Evolutionary conservation across 2,113 vertebrate genomes (phyloP).

Genomic region (Corythoichthys haematopterus): DNA sequence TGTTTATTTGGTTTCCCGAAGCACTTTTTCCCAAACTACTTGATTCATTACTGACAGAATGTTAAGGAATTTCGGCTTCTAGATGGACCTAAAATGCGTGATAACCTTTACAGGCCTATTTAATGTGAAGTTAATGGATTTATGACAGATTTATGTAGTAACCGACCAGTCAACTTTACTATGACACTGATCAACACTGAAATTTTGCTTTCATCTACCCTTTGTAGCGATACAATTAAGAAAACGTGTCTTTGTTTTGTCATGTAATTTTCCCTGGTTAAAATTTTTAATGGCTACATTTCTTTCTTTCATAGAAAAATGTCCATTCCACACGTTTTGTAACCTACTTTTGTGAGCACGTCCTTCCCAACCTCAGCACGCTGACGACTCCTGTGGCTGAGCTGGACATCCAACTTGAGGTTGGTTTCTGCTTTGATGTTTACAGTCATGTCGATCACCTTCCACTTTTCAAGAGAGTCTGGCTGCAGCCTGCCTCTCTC

Average conservation of each 20-base stretch:
- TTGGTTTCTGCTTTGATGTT: constrained; percentile 51
- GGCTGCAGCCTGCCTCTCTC: too few species aligned
- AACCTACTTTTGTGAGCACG: constrained; percentile 94
- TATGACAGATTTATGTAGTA: neutral
- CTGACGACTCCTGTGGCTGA: constrained; percentile 90
- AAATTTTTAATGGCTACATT: neutral
- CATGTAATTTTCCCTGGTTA: too few species aligned
- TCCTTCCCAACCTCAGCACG: constrained; percentile 88
- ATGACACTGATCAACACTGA: neutral
- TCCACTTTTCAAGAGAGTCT: too few species aligned
- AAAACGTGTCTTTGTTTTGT: neutral
- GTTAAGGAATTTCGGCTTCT: neutral
- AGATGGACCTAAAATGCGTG: neutral
- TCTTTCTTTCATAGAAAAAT: constrained; percentile 83
- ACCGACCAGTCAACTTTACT: neutral
- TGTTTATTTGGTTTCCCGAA: neutral
- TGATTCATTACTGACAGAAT: neutral
- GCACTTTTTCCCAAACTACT: neutral
- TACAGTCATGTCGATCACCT: neutral
- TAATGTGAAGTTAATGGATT: neutral
- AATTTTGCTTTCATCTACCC: neutral
- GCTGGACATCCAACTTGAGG: constrained; percentile 96
- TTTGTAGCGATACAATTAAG: neutral
- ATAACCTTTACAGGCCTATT: neutral
- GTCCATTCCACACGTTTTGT: constrained; percentile 97